Evolutionary conservation across 2,113 vertebrate species (phyloP).

Genomic region (Miniopterus natalensis): DNA sequence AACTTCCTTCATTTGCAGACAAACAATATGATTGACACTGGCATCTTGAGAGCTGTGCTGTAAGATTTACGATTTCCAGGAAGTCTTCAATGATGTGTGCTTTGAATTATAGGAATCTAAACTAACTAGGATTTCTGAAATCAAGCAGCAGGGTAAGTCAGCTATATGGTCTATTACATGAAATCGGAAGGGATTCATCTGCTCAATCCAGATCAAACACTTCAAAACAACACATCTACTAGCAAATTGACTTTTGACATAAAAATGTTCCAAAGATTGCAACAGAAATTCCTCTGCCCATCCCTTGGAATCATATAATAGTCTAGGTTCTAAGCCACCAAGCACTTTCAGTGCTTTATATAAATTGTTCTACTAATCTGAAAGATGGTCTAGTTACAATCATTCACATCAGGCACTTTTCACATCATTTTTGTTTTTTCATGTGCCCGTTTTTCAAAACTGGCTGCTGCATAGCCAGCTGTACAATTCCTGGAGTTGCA

Average conservation of each 20-base stretch:
- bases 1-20: conserved; percentile 71
- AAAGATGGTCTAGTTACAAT: conserved; percentile 33
- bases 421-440: conserved; percentile 1
- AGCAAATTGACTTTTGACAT: conserved; percentile 27
- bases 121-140: conserved; percentile 63
- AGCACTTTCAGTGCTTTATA: conserved; percentile 1
- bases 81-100: conserved; percentile 39
- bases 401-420: neutral
- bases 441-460: neutral
- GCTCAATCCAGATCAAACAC: conserved; percentile 35
- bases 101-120: conserved; percentile 46
- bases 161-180: neutral
- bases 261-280: conserved; percentile 5
- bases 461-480: neutral
- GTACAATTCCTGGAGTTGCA: neutral
- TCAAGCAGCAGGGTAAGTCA: conserved; percentile 13
- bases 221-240: conserved; percentile 19
- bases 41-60: conserved; percentile 42
- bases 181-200: conserved; percentile 37
- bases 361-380: conserved; percentile 11
- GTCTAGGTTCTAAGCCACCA: neutral
- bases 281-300: neutral
- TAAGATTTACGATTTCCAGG: conserved; percentile 59
- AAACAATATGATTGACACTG: conserved; percentile 16
- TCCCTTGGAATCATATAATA: neutral